phyloP scores from a whole-genome alignment of 2,797 vertebrate genomes.

The Ctenochaetus hawaiiensis region DNA sequence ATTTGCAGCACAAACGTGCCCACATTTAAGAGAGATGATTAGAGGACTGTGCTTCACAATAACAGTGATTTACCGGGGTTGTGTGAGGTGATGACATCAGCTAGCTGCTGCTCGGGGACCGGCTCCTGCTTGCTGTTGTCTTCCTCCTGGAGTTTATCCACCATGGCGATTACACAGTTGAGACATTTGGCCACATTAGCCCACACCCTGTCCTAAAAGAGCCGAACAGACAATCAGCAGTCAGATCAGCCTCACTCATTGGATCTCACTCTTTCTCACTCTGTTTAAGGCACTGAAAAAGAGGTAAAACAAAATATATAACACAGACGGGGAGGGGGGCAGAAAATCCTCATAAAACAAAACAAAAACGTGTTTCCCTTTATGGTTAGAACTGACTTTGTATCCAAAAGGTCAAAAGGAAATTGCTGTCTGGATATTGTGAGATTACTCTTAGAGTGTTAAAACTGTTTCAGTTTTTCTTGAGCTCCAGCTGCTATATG shows the following conservation, averaged over 20 bases:
- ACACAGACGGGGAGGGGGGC: not conserved
- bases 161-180: slow-evolving; percentile 96
- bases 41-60: not conserved
- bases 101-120: slow-evolving; percentile 78
- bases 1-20: not conserved
- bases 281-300: slow-evolving; percentile 3
- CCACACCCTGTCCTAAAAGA: slow-evolving; percentile 97
- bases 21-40: not conserved
- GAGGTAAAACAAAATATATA: not conserved
- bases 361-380: slow-evolving; percentile 14
- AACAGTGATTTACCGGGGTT: slow-evolving; percentile 86
- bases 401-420: slow-evolving; percentile 50
- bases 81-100: slow-evolving; percentile 87
- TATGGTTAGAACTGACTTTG: slow-evolving; percentile 2
- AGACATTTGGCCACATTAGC: slow-evolving; percentile 95
- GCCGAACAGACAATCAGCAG: slow-evolving; percentile 63
- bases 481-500: slow-evolving; percentile 26
- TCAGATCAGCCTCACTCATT: slow-evolving; percentile 38
- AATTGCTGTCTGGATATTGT: slow-evolving; percentile 48
- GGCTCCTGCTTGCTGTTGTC: slow-evolving; percentile 79
- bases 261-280: not conserved
- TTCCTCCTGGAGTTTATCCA: slow-evolving; percentile 93
- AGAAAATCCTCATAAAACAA: not conserved
- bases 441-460: slow-evolving; percentile 46
- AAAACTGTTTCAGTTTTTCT: slow-evolving; percentile 41